phyloP scores from a whole-genome alignment of 35 echinoderm and acorn worm genomes.

The Apostichopus parvimensis region DNA sequence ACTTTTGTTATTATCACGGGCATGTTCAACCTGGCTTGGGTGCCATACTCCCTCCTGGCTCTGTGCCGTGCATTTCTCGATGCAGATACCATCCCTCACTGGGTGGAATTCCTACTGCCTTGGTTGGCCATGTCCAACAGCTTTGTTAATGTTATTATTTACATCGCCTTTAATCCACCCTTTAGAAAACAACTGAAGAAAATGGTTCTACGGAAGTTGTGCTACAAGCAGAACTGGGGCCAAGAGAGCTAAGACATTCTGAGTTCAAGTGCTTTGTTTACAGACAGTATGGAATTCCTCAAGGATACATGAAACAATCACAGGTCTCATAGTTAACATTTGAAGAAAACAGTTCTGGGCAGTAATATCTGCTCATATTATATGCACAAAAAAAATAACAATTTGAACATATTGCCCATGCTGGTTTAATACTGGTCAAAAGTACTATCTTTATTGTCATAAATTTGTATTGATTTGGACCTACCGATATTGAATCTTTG shows the following conservation, averaged over 20 bases:
- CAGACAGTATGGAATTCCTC: too few relatives aligned
- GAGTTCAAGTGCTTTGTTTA: too few relatives aligned
- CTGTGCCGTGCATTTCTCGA: background rate
- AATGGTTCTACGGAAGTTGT: background rate
- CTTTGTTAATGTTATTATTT: slow-evolving; percentile 38
- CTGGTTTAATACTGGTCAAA: too few relatives aligned
- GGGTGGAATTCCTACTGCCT: slow-evolving; percentile 49
- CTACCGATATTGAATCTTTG: too few relatives aligned
- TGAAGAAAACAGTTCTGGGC: too few relatives aligned
- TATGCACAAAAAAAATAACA: too few relatives aligned
- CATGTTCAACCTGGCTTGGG: slow-evolving; percentile 52
- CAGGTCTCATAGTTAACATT: too few relatives aligned
- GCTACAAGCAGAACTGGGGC: background rate
- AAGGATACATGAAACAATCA: too few relatives aligned
- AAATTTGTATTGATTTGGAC: too few relatives aligned
- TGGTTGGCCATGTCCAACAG: slow-evolving; percentile 52
- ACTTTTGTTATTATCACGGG: slow-evolving; percentile 24
- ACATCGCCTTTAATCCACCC: slow-evolving; percentile 22
- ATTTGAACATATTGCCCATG: too few relatives aligned
- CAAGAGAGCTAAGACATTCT: background rate
- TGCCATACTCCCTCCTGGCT: slow-evolving; percentile 19
- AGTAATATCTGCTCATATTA: too few relatives aligned
- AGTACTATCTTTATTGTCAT: too few relatives aligned
- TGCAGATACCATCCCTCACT: slow-evolving; percentile 6
- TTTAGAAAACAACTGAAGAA: slow-evolving; percentile 23